phyloP scores from a whole-genome alignment of 92 coral and sea anemone species.

The Blastomussa wellsi region DNA sequence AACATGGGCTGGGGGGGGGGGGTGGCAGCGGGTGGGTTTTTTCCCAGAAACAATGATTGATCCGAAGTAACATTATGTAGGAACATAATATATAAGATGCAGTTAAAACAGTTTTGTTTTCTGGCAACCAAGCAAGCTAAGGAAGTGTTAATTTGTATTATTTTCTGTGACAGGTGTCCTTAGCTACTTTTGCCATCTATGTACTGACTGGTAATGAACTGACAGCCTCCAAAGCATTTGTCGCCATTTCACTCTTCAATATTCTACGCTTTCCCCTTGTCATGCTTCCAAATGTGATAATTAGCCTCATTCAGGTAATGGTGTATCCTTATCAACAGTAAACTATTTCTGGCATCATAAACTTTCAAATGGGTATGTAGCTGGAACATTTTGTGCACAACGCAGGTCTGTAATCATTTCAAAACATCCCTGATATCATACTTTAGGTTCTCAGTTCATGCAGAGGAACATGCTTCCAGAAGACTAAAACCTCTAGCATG shows the following conservation, averaged over 20 bases:
- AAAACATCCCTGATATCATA: too few species aligned
- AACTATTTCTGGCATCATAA: not conserved
- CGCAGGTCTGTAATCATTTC: not conserved
- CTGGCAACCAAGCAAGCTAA: too few species aligned
- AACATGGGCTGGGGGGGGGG: too few species aligned
- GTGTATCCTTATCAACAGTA: not conserved
- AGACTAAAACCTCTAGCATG: too few species aligned
- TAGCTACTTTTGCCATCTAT: constrained; percentile 86
- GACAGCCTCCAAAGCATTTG: constrained; percentile 95
- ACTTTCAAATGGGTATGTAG: not conserved
- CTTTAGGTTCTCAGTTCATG: too few species aligned
- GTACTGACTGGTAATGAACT: constrained; percentile 83
- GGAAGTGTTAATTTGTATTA: not conserved
- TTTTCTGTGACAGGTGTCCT: constrained; percentile 71
- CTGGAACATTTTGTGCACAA: too few species aligned
- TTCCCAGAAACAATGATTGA: too few species aligned
- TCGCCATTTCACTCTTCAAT: constrained; percentile 87
- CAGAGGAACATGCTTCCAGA: too few species aligned
- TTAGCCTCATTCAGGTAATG: constrained; percentile 75
- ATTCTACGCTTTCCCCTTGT: constrained; percentile 81
- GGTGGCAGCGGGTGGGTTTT: too few species aligned
- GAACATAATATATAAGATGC: too few species aligned
- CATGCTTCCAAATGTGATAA: constrained; percentile 73
- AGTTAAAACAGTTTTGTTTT: too few species aligned
- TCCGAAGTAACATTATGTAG: too few species aligned